Evolutionary conservation across 2,797 vertebrate species (phyloP).

Genomic region (Crax fasciolata): DNA sequence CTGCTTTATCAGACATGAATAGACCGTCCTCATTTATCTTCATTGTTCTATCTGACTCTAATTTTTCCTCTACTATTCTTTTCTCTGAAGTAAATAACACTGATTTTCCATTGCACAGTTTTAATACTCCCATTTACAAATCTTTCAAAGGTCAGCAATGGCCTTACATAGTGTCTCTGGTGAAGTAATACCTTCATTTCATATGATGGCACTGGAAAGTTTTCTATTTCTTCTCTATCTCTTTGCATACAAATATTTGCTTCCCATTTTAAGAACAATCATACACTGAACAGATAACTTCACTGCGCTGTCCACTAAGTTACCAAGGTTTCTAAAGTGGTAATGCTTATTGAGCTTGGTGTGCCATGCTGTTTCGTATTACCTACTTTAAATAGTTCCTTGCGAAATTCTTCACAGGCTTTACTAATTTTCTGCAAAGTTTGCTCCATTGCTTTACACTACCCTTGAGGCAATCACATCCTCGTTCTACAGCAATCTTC

Average conservation of each 20-base stretch:
- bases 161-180: not conserved
- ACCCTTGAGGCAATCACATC: slow-evolving; percentile 87
- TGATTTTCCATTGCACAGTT: not conserved
- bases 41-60: not conserved
- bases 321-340: not conserved
- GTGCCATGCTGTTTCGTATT: not conserved
- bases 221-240: not conserved
- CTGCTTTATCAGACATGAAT: not conserved
- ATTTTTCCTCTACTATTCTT: not conserved
- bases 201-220: not conserved
- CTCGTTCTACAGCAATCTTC: slow-evolving; percentile 75
- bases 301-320: not conserved
- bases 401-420: slow-evolving; percentile 23
- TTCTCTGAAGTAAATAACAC: not conserved
- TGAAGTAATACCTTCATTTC: not conserved
- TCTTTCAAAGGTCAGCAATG: not conserved
- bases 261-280: not conserved
- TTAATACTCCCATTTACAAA: not conserved
- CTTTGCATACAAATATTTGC: not conserved
- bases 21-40: not conserved
- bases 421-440: slow-evolving; percentile 34
- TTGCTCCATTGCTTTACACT: slow-evolving; percentile 61
- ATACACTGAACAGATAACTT: not conserved
- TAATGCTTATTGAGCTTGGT: not conserved
- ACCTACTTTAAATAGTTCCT: not conserved